Evolutionary conservation across 2,888 invertebrate genomes (phyloP), one percentile per base, ranked within the genome.

Genomic region (Laothoe populi): DNA sequence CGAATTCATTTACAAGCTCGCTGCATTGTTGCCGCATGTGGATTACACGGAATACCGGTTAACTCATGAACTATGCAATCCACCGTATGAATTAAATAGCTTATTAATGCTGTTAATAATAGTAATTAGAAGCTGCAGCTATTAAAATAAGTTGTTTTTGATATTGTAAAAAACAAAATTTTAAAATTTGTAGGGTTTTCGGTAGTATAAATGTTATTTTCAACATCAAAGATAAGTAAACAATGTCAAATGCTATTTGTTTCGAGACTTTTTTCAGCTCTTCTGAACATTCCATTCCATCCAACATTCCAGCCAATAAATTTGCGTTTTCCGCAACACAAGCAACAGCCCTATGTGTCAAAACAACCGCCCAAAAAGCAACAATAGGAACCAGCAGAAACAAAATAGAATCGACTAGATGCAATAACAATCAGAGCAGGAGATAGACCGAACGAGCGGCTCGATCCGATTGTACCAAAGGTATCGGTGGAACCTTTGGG

Each of bases 381-480:
- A 45, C 45, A 31, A 45, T 59, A 40, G 42, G 31, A 31, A 24
- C 26, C 40, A 45, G 45, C 26, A 31, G 26, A 45, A 45, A 45
- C 40, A 44, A 59, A 38, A 59, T 59, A 24, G 49, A 49, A 60
- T 40, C 49, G 49, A 42, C 72, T 72, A 73, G 74, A 78, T 73
- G 75, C 79, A 82, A 85, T 84, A 86, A 83, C 81, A 81, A 83
- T 84, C 81, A 83, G 77, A 75, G 72, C 63, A 76, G 73, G 75
- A 77, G 77, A 83, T 79, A 78, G 70, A 71, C 66, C 60, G 66
- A 62, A 72, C 58, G 38, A 35, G 57, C 40, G 46, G 57, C 38
- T 57, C 63, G 57, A 63, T 48, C 44, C 48, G 59, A 59, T 59
- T 59, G 48, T 59, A 62, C 60, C 64, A 68, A 63, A 63, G 59